Base-by-base conservation (phyloP, 2,888 invertebrate genomes). In the Erebia aethiops region DNA sequence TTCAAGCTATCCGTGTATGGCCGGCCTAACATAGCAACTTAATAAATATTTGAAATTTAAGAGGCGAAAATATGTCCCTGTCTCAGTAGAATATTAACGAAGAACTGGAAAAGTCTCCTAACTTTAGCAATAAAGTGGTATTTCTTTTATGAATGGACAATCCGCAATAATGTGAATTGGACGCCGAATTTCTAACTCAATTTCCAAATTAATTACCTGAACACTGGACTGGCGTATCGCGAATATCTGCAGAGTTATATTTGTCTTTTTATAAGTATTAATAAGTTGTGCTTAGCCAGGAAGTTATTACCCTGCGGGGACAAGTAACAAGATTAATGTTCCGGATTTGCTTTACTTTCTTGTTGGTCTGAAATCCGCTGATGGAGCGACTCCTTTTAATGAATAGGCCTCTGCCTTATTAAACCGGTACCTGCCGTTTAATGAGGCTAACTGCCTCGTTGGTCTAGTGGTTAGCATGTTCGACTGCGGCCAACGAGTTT, bases 161-260 rank as follows among this genome's bases (percentile, higher is more conserved):
- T 51, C 51, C n/a, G 14, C 16, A 10, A 16, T 49, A 58, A 52
- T 62, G 66, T 68, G 72, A 68, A 66, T 63, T 49, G 21, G 51
- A 66, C 62, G 52, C 51, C 43, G 57, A 72, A 72, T 43, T 16
- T 46, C 69, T 61, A 72, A 75, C 63, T 71, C 68, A 75, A 80
- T 80, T 79, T 79, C 78, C 77, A 79, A 76, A 77, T 76, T 81
- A 84, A 85, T 86, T 83, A 82, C 80, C 81, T 79, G 79, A 77
- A 77, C 82, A 82, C 80, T 77, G 80, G 71, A 75, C 77, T 76
- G 72, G 72, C 74, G 77, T 58, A 77, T 76, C 73, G 72, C 74
- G 77, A 67, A 67, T 75, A 69, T 71, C 66, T 71, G 68, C 79
- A 43, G 54, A 73, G 58, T 77, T 80, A 81, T 80, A 81, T 81